Conservation (phyloP, 2,888 invertebrate species). For the Hoplodrina blanda region DNA sequence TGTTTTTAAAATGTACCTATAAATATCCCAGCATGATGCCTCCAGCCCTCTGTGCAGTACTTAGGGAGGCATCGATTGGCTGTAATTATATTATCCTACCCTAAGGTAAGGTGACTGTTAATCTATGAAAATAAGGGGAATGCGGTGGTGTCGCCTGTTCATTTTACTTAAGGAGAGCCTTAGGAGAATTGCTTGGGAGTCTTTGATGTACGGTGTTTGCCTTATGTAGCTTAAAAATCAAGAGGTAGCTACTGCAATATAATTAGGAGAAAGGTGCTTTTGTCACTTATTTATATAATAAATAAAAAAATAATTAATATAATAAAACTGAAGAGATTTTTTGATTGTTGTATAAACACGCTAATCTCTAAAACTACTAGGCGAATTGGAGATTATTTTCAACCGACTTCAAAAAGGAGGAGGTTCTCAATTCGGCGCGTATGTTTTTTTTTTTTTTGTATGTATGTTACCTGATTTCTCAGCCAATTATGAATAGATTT, state of each 20-base stretch:
- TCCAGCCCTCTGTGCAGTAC: constrained; percentile 67
- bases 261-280: too few species aligned
- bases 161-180: constrained; percentile 66
- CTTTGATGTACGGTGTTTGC: constrained; percentile 51
- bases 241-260: neutral
- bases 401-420: too few species aligned
- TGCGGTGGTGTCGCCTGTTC: constrained; percentile 69
- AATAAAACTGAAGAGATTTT: too few species aligned
- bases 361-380: too few species aligned
- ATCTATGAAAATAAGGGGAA: constrained; percentile 77
- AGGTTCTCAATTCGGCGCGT: too few species aligned
- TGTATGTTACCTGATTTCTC: too few species aligned
- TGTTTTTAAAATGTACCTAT: constrained; percentile 67
- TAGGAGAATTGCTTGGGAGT: constrained; percentile 42
- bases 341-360: too few species aligned
- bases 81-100: constrained; percentile 86
- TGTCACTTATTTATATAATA: too few species aligned
- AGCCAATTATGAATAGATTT: too few species aligned
- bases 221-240: constrained; percentile 21
- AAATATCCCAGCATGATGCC: constrained; percentile 81
- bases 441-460: too few species aligned
- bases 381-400: too few species aligned
- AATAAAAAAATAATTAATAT: too few species aligned
- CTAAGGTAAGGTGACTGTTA: constrained; percentile 79
- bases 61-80: constrained; percentile 84